phyloP scores from a whole-genome alignment of 64 coral and sea anemone genomes.

The Stylophora pistillata region DNA sequence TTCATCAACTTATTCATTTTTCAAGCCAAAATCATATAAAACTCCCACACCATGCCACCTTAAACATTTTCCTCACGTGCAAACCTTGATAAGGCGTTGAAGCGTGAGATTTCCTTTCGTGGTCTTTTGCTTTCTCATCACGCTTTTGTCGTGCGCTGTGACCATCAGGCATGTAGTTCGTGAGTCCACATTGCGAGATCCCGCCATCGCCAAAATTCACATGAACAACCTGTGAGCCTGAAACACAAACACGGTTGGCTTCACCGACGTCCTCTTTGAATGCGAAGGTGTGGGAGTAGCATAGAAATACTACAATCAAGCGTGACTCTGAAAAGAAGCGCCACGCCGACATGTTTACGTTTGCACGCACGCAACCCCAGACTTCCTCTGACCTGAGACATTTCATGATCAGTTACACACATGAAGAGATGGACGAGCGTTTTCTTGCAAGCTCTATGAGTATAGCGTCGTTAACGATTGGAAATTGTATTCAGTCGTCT shows the following conservation, averaged over 20 bases:
- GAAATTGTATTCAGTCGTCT: neutral
- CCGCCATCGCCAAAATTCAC: conserved; percentile 12
- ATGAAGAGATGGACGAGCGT: neutral
- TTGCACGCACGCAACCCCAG: neutral
- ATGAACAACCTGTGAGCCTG: conserved; percentile 29
- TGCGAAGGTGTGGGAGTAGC: neutral
- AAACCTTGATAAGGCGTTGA: neutral
- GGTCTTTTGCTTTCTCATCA: neutral
- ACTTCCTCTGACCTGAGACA: neutral
- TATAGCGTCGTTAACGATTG: neutral
- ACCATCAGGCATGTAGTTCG: conserved; percentile 5
- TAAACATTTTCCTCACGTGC: neutral
- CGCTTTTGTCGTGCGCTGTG: neutral
- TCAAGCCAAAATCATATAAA: neutral
- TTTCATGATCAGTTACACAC: neutral
- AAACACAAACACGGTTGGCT: neutral
- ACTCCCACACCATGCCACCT: neutral
- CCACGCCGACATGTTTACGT: conserved; percentile 49
- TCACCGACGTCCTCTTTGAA: neutral
- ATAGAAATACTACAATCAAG: neutral
- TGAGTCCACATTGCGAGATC: conserved; percentile 5
- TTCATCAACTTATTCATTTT: neutral
- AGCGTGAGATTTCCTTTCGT: neutral
- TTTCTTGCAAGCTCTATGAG: neutral
- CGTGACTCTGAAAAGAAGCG: neutral